Evolutionary conservation across 2,888 invertebrate genomes (phyloP), one percentile per base, ranked within the genome.

Genomic region (Malacosoma neustria): DNA sequence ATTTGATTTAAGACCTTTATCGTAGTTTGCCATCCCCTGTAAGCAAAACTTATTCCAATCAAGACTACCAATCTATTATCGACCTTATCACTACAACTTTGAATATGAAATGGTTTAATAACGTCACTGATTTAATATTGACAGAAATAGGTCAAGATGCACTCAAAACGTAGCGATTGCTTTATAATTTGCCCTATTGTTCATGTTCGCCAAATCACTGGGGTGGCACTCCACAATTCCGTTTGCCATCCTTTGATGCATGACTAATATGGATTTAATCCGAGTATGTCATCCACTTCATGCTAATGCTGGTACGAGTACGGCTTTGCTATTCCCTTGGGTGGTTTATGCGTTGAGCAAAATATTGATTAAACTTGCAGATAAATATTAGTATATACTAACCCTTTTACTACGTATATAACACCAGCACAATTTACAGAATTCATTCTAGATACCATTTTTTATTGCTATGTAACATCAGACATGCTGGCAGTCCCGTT

Each of bases 261-360:
- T 82, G 69, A 56, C 65, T 82, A 81, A 81, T 75, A 70, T 69
- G 73, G 65, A 74, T 77, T 22, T 82, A 82, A 82, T 74, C 71
- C 66, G 71, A 69, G 72, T 72, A 71, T 80, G 79, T 74, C 82
- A 80, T 79, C 72, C 74, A 75, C 79, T 80, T 59, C 49, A 80
- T 65, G 66, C 66, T 77, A 77, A 80, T 77, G 63, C 69, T 56
- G 51, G 48, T 48, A 51, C 43, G 46, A 53, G 53, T 59, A 57
- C 50, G 64, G 67, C 68, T 69, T 71, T 49, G 63, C 63, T 63
- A 60, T 47, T 61, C 67, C 61, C 76, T 72, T 68, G 45, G 64
- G 56, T 51, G 60, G 56, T 63, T 61, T 52, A 38, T 44, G 42
- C 38, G 44, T 39, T 41, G 44, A 52, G 43, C 48, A 50, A 54